Evolutionary conservation across 2,797 vertebrate genomes (phyloP), one percentile per base, ranked within the genome.

Genomic region (Lophotriccus pileatus): DNA sequence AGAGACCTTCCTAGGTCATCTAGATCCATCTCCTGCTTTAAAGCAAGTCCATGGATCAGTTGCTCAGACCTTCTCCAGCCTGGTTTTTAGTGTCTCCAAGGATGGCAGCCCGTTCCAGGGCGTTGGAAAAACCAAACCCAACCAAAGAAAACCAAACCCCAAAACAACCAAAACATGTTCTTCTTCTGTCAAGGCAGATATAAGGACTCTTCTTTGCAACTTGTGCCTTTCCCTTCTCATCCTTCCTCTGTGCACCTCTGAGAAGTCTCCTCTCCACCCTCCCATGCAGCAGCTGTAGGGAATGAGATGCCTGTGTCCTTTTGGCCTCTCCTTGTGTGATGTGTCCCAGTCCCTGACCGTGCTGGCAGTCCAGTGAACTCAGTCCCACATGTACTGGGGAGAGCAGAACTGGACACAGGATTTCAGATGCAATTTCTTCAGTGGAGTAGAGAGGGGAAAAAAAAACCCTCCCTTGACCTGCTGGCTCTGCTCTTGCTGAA

Each of bases 61-160:
- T 60, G 37, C 68, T 91, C 34, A 58, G 59, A 50, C 18, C 30
- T 66, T 37, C 14, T 66, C 46, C 18, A 41, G 49, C 46, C 49
- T 37, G 5, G 32, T 52, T 66, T 60, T 66, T 24, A 27, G 0
- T n/a, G n/a, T n/a, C n/a, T n/a, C n/a, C n/a, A n/a, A n/a, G n/a
- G n/a, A n/a, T n/a, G n/a, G n/a, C 39, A 53, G 56, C 25, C 46
- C 44, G 34, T 32, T 78, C 27, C n/a, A 30, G 23, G 18, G n/a
- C n/a, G 12, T 8, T 47, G 23, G 37, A 28, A 60, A 36, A 44
- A 43, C 1, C 18, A 63, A 62, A 46, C 41, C 6, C 24, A 83
- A 2, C 1, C 1, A 43, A 30, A 0, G 1, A 64, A 37, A 36
- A 6, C 12, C 30, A 41, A 44, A 80, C 11, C 16, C 18, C 23